These are phyloP conservation scores for Trachelus stipa DNA, from an alignment of 2,888 invertebrate species.

Conservation along the genomic window DNA sequence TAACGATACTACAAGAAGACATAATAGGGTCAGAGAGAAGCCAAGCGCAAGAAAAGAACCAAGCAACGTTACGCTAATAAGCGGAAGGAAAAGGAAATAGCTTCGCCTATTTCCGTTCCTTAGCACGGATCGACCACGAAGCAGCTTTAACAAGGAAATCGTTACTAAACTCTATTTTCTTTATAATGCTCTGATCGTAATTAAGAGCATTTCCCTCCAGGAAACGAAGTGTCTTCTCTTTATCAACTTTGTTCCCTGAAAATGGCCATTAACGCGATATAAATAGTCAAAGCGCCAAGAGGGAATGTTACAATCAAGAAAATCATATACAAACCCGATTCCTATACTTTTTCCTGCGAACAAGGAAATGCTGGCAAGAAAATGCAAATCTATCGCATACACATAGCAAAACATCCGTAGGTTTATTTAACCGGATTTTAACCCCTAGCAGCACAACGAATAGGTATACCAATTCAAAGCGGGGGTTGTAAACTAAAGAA, in stretches of 20 bases:
- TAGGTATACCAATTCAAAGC: neutral
- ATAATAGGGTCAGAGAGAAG: constrained; percentile 50
- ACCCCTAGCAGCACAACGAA: neutral
- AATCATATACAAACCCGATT: neutral
- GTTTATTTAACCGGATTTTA: neutral
- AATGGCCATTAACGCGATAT: neutral
- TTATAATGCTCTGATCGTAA: constrained; percentile 20
- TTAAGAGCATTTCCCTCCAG: constrained; percentile 17
- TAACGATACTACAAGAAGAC: constrained; percentile 13
- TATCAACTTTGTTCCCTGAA: neutral
- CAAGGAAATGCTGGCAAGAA: neutral
- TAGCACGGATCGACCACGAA: constrained; percentile 4
- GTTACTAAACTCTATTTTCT: constrained; percentile 23
- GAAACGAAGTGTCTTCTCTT: constrained; percentile 1
- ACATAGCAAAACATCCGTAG: neutral
- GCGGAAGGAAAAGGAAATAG: constrained; percentile 3
- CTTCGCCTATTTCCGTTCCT: neutral
- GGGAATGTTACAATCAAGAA: neutral
- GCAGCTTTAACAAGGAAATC: constrained; percentile 19
- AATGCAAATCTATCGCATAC: neutral
- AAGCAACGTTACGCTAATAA: constrained; percentile 1
- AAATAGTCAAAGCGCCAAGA: neutral
- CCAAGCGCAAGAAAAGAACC: constrained; percentile 30
- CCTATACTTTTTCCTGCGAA: neutral
- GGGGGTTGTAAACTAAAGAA: neutral